A percentile compares a stretch with the other conserved stretches of the same genome.
phyloP scores from a whole-genome alignment of 2,888 invertebrate species.

The Amblyjoppa proteus region DNA sequence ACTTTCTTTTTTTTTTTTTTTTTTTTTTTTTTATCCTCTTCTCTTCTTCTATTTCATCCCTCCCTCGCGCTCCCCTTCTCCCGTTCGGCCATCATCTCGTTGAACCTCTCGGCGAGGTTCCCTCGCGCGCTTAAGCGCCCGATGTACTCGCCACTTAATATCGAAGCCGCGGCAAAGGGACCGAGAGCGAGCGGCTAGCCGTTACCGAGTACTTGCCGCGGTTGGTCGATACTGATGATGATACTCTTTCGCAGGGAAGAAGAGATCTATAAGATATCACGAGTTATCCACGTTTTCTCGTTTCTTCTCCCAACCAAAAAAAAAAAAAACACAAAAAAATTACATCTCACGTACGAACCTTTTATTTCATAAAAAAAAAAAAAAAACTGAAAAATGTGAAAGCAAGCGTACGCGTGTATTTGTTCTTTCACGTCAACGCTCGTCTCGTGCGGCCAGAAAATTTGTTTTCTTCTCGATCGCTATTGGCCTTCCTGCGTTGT shows the following conservation, averaged over 20 bases:
- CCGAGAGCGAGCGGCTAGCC: constrained; percentile 21
- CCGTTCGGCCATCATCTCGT: constrained; percentile 49
- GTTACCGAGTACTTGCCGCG: background rate
- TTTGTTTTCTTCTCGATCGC: constrained; percentile 36
- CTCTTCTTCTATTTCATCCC: constrained; percentile 9
- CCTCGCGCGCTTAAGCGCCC: constrained; percentile 52
- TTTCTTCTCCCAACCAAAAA: background rate
- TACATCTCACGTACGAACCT: background rate
- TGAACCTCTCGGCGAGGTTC: constrained; percentile 47
- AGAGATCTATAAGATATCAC: background rate
- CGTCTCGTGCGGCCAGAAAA: constrained; percentile 17
- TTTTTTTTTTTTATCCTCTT: constrained; percentile 62
- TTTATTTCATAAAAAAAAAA: background rate
- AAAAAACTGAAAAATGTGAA: background rate
- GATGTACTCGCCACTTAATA: constrained; percentile 66
- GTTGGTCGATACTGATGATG: background rate
- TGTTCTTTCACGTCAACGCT: constrained; percentile 4
- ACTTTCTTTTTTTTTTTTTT: constrained; percentile 68
- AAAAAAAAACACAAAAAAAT: background rate
- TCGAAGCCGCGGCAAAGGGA: constrained; percentile 50
- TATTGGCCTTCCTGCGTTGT: constrained; percentile 13
- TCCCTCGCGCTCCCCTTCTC: constrained; percentile 13
- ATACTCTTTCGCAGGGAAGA: background rate
- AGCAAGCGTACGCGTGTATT: background rate
- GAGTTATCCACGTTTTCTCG: background rate